Percentiles rank a stretch among this genome's conserved stretches.
These are phyloP conservation scores for Ceratosolen solmsi DNA, from an alignment of 1,140 invertebrate species.

Conservation along the genomic window DNA sequence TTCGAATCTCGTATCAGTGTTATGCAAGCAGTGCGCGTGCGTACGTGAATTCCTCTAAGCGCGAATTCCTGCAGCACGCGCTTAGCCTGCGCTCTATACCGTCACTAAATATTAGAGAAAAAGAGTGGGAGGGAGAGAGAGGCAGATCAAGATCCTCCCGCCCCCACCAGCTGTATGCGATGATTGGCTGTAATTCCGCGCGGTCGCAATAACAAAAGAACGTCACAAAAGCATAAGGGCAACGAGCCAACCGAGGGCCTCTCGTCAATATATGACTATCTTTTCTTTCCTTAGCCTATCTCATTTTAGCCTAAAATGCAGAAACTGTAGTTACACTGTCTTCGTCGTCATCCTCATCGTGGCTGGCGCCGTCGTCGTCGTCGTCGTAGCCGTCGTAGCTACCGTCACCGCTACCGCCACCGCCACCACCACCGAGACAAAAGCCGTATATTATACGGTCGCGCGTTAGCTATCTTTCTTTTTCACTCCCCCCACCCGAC, in stretches of 20 bases:
- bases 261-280: background rate
- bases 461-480: background rate
- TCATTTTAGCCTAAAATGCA: constrained; percentile 38
- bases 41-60: background rate
- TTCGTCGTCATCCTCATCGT: background rate
- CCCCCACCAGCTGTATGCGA: background rate
- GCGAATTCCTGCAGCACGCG: too few species aligned
- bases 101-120: too few species aligned
- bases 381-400: background rate
- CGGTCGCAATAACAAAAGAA: background rate
- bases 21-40: background rate
- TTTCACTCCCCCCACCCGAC: background rate
- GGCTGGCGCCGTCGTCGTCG: too few species aligned
- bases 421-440: background rate
- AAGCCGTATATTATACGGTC: constrained; percentile 11
- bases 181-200: background rate
- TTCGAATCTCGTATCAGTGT: background rate
- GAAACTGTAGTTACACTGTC: constrained; percentile 12
- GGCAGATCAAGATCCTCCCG: background rate
- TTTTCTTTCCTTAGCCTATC: background rate
- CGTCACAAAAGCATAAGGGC: background rate
- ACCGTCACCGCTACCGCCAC: too few species aligned
- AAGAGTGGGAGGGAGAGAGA: background rate
- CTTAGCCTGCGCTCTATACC: too few species aligned
- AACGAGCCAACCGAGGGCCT: background rate